Conservation (phyloP, 2,113 vertebrate genomes). For the Oryctolagus cuniculus region mOryCun1.1 NC_091453.1:102245501-102246000, state of each 20-base stretch:
- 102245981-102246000: conserved; percentile 71
- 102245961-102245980: conserved; percentile 54
- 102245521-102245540: conserved; percentile 66
- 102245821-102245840: conserved; percentile 74
- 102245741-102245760: conserved; percentile 65
- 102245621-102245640: conserved; percentile 63
- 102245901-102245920: conserved; percentile 31
- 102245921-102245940: conserved; percentile 43
- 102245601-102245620: conserved; percentile 59
- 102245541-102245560: conserved; percentile 67
- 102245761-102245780: conserved; percentile 58
- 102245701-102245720: conserved; percentile 61
- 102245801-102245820: conserved; percentile 66
- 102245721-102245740: conserved; percentile 63
- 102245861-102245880: conserved; percentile 20
- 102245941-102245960: conserved; percentile 45
- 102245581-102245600: conserved; percentile 36
- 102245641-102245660: conserved; percentile 66
- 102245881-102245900: neutral
- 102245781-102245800: conserved; percentile 51
- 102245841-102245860: conserved; percentile 71
- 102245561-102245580: conserved; percentile 66
- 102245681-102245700: conserved; percentile 71
- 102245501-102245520: conserved; percentile 33
- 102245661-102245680: conserved; percentile 68